These are phyloP conservation scores for Chaetops frenatus DNA, from an alignment of 2,113 vertebrate genomes.

Conservation along the genomic window DNA sequence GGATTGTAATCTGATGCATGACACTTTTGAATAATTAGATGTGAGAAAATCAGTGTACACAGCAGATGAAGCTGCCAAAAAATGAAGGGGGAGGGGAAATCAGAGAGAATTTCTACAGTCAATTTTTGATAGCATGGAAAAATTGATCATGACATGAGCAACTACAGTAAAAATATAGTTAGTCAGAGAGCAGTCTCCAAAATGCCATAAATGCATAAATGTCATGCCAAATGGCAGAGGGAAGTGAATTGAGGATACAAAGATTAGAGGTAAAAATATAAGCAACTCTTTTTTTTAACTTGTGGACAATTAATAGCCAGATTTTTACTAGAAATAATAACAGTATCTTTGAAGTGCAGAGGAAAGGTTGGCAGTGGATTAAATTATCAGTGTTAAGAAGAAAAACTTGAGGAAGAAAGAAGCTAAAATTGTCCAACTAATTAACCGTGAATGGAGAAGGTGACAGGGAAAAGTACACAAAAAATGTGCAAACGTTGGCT, in stretches of 20 bases:
- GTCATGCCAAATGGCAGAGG: not conserved
- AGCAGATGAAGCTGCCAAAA: constrained; percentile 3
- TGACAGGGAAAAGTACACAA: not conserved
- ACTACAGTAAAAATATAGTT: not conserved
- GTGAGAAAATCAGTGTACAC: not conserved
- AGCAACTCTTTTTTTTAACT: not conserved
- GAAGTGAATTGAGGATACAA: not conserved
- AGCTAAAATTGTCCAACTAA: not conserved
- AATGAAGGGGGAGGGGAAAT: accelerated
- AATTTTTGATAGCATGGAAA: not conserved
- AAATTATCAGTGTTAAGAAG: not conserved
- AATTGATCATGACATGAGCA: not conserved
- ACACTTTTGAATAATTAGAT: constrained; percentile 8
- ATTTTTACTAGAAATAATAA: not conserved
- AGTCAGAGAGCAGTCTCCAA: not conserved
- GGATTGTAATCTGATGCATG: constrained; percentile 4
- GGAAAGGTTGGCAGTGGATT: not conserved
- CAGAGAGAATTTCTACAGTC: not conserved
- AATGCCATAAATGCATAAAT: not conserved
- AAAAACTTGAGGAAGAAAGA: not conserved
- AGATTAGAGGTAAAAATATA: not conserved
- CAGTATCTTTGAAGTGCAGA: not conserved
- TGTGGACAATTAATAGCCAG: not conserved
- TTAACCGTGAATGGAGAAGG: not conserved
- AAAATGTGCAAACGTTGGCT: not conserved